Evolutionary conservation across 23 tunicate species (phyloP).

Genomic region (Ciona savignyi): DNA sequence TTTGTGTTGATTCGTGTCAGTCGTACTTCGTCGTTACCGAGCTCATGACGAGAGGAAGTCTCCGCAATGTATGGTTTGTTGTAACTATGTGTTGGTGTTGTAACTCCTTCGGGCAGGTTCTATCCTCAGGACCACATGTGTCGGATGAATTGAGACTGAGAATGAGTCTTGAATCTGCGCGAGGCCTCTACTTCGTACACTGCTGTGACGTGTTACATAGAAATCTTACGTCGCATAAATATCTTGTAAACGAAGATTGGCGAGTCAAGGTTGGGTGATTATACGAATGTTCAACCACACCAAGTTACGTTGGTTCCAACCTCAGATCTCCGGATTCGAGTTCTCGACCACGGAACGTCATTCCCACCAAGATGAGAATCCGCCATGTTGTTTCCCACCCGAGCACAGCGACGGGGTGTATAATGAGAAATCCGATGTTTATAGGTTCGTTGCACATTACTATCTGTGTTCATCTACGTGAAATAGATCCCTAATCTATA

Average conservation of each 20-base stretch:
- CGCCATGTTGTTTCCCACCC: background rate
- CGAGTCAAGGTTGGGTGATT: conserved; percentile 37
- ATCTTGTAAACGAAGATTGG: conserved; percentile 43
- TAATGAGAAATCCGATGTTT: conserved; percentile 30
- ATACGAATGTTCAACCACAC: conserved; percentile 17
- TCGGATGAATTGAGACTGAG: conserved; percentile 8
- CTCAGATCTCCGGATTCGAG: conserved; percentile 68
- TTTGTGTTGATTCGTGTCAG: conserved; percentile 33
- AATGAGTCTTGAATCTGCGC: conserved; percentile 50
- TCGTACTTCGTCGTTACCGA: conserved; percentile 42
- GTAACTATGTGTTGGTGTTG: conserved; percentile 12
- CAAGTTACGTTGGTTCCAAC: background rate
- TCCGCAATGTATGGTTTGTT: conserved; percentile 17
- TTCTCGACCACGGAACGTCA: conserved; percentile 19
- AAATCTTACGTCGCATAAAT: conserved; percentile 35
- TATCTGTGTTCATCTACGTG: background rate
- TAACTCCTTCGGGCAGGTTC: background rate
- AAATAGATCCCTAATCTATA: too few species aligned
- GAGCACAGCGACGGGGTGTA: background rate
- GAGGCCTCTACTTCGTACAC: conserved; percentile 61
- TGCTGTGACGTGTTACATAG: conserved; percentile 64
- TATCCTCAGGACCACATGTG: background rate
- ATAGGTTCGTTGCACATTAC: conserved; percentile 4
- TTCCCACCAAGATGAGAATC: background rate
- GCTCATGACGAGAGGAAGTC: conserved; percentile 43